Percentiles rank a stretch among this genome's conserved stretches.
phyloP scores from a whole-genome alignment of 2,797 vertebrate species.

The Muscicapa comitata region DNA sequence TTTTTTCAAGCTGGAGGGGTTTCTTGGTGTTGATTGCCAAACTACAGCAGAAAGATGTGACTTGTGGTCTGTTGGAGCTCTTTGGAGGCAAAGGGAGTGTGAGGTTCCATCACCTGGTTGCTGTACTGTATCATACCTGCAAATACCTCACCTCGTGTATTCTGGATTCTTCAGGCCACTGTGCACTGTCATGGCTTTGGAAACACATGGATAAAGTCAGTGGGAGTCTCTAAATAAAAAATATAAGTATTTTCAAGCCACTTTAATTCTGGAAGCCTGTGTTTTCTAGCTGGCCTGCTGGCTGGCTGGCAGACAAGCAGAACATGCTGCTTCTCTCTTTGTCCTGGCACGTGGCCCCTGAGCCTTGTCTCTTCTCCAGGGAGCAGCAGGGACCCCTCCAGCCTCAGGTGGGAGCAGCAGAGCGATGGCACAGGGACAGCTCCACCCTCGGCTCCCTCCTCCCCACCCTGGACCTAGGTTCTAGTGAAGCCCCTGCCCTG shows the following conservation, averaged over 20 bases:
- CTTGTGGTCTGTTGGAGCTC: not conserved
- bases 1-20: not conserved
- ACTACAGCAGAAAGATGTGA: not conserved
- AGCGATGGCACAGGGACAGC: conserved; percentile 8
- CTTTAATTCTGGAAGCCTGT: not conserved
- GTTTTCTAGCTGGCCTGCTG: not conserved
- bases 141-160: accelerated
- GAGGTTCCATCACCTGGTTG: not conserved
- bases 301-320: not conserved
- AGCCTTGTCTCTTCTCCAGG: conserved; percentile 47
- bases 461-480: not conserved
- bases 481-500: conserved; percentile 13
- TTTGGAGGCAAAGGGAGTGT: not conserved
- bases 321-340: not conserved
- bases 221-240: not conserved
- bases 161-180: not conserved
- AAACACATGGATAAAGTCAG: not conserved
- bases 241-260: not conserved
- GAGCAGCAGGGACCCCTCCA: conserved; percentile 31
- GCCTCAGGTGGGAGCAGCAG: conserved; percentile 31
- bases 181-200: not conserved
- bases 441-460: conserved; percentile 2
- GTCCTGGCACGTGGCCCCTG: not conserved
- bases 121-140: not conserved
- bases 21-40: not conserved